A percentile compares a stretch with the other conserved stretches of the same genome.
phyloP scores from a whole-genome alignment of 2,113 vertebrate genomes.

The Hiodon alosoides region DNA sequence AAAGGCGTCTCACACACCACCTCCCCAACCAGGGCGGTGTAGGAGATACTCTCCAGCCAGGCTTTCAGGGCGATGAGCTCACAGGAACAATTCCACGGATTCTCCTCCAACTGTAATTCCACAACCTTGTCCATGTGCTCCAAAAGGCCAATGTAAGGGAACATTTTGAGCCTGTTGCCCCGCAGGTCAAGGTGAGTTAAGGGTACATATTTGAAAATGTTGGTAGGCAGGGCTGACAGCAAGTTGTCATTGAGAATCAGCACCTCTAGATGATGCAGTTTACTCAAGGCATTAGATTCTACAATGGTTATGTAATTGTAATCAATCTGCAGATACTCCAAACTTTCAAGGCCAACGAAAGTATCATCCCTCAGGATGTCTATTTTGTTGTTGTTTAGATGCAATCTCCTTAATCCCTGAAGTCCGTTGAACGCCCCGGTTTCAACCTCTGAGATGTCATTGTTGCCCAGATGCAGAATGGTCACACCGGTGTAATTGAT shows the following conservation, averaged over 20 bases:
- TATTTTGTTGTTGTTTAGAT: constrained; percentile 95
- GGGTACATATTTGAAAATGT: constrained; percentile 91
- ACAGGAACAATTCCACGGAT: constrained; percentile 97
- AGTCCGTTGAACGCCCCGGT: constrained; percentile 92
- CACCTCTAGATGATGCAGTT: constrained; percentile 86
- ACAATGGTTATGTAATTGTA: constrained; percentile 92
- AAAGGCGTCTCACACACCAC: constrained; percentile 97
- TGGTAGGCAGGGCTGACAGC: constrained; percentile 81
- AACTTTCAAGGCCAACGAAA: constrained; percentile 85
- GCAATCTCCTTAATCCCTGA: constrained; percentile 81
- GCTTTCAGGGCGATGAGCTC: constrained; percentile 93
- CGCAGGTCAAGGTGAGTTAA: constrained; percentile 94
- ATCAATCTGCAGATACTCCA: constrained; percentile 98
- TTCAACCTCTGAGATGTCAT: constrained; percentile 91
- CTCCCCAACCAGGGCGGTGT: constrained; percentile 91
- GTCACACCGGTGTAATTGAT: constrained; percentile 94
- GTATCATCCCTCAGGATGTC: constrained; percentile 88
- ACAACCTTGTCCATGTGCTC: constrained; percentile 99
- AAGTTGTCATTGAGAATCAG: constrained; percentile 97
- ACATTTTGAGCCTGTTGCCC: constrained; percentile 88
- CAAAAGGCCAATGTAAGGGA: constrained; percentile 87
- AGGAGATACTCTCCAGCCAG: constrained; percentile 96
- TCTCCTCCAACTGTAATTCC: constrained; percentile 97
- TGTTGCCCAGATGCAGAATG: constrained; percentile 92
- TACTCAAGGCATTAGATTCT: constrained; percentile 81